These are phyloP conservation scores for Hylia prasina DNA, from an alignment of 2,113 vertebrate genomes.

Conservation along the genomic window DNA sequence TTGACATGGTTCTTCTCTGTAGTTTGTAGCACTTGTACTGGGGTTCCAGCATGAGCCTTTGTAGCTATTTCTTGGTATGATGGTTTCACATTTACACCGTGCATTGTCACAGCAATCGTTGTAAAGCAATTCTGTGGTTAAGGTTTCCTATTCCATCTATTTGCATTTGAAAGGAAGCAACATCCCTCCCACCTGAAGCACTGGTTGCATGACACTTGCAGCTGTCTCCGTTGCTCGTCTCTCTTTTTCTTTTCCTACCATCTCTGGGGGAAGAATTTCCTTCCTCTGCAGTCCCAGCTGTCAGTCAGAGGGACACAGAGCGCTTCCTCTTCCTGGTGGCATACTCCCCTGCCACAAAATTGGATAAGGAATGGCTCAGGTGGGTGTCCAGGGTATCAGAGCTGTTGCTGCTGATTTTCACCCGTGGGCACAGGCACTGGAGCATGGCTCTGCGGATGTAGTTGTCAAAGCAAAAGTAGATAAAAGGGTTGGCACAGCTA, in stretches of 20 bases:
- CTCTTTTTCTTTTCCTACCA: neutral
- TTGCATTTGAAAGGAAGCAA: neutral
- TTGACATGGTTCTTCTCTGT: neutral
- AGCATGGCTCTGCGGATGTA: constrained; percentile 64
- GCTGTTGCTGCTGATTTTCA: constrained; percentile 50
- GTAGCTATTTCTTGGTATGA: neutral
- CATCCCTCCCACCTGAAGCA: neutral
- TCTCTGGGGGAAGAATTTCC: neutral
- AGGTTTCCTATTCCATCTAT: neutral
- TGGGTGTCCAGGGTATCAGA: constrained; percentile 60
- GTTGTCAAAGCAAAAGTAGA: constrained; percentile 73
- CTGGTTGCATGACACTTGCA: neutral
- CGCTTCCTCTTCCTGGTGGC: constrained; percentile 49
- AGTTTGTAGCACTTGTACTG: neutral
- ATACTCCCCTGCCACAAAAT: constrained; percentile 25
- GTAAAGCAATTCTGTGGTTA: neutral
- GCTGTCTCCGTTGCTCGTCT: neutral
- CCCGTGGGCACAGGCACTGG: constrained; percentile 45
- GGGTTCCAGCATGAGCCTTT: neutral
- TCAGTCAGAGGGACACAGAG: constrained; percentile 65
- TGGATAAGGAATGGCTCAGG: constrained; percentile 61
- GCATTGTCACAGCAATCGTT: neutral
- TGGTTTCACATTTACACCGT: neutral
- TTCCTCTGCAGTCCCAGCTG: neutral
- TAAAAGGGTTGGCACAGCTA: constrained; percentile 77